phyloP scores from a whole-genome alignment of 2,888 invertebrate genomes.

The Ditula angustiorana region DNA sequence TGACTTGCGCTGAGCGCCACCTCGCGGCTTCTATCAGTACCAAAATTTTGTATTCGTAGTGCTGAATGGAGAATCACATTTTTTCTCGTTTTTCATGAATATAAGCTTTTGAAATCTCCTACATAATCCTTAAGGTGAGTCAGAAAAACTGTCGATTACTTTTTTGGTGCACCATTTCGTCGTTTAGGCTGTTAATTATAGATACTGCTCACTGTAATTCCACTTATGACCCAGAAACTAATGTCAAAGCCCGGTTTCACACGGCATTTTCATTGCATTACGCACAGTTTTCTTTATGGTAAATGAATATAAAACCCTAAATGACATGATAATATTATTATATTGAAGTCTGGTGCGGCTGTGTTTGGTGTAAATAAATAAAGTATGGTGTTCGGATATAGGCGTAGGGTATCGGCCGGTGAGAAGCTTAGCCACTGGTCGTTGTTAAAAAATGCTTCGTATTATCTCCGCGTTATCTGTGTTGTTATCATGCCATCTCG shows the following conservation, averaged over 20 bases:
- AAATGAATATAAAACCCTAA: conserved; percentile 40
- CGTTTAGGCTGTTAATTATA: conserved; percentile 52
- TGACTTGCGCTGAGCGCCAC: conserved; percentile 56
- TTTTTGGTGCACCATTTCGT: conserved; percentile 42
- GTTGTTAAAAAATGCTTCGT: conserved; percentile 53
- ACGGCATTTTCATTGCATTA: conserved; percentile 63
- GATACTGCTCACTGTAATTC: conserved; percentile 63
- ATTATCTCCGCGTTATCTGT: conserved; percentile 77
- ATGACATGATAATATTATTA: conserved; percentile 49
- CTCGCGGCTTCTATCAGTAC: conserved; percentile 69
- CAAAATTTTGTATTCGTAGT: conserved; percentile 85
- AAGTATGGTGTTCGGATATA: conserved; percentile 42
- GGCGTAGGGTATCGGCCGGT: conserved; percentile 48
- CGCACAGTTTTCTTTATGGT: conserved; percentile 55
- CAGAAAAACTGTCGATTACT: conserved; percentile 47
- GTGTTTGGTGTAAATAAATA: conserved; percentile 29
- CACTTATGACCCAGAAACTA: conserved; percentile 78
- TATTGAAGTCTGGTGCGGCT: conserved; percentile 41
- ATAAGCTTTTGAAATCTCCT: conserved; percentile 74
- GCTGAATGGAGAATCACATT: conserved; percentile 83
- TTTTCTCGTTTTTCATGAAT: conserved; percentile 82
- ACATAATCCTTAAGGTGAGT: conserved; percentile 80
- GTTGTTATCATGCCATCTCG: conserved; percentile 69
- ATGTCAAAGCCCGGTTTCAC: conserved; percentile 82
- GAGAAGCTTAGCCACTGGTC: conserved; percentile 44